Evolutionary conservation across 2,113 vertebrate species (phyloP).

Genomic region (Dicaeum eximium): DNA sequence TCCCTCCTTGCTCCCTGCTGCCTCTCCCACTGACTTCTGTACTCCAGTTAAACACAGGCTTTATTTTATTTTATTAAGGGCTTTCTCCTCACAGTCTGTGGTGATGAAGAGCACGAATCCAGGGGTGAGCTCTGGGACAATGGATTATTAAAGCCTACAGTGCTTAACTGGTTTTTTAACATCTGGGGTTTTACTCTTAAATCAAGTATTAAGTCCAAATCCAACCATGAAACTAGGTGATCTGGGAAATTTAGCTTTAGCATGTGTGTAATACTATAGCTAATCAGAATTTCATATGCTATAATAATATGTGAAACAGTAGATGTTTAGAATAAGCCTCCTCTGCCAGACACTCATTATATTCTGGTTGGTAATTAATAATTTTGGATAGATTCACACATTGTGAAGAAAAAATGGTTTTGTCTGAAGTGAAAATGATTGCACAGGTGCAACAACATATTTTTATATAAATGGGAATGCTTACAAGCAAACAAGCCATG

Average conservation of each 20-base stretch:
- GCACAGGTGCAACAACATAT: not conserved
- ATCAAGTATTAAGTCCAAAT: conserved; percentile 45
- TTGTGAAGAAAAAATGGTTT: not conserved
- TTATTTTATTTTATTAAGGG: not conserved
- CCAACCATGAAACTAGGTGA: conserved; percentile 49
- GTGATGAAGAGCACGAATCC: not conserved
- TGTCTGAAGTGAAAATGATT: not conserved
- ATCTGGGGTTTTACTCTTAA: conserved; percentile 29
- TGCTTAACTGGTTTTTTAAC: conserved; percentile 9
- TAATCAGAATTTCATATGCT: conserved; percentile 53
- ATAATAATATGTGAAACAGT: not conserved
- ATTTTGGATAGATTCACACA: not conserved
- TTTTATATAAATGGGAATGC: not conserved
- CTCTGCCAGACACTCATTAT: not conserved
- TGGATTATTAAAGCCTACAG: conserved; percentile 23
- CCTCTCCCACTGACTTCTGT: not conserved
- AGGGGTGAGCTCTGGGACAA: not conserved
- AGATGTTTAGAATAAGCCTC: not conserved
- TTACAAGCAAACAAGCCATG: not conserved
- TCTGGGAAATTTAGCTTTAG: conserved; percentile 50
- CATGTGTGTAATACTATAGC: conserved; percentile 7
- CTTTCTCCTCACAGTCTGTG: not conserved
- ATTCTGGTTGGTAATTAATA: not conserved
- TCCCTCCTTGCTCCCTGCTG: not conserved
- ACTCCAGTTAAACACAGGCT: not conserved